Evolutionary conservation across 1,140 invertebrate species (phyloP).

Genomic region (Tigriopus japonicus): DNA sequence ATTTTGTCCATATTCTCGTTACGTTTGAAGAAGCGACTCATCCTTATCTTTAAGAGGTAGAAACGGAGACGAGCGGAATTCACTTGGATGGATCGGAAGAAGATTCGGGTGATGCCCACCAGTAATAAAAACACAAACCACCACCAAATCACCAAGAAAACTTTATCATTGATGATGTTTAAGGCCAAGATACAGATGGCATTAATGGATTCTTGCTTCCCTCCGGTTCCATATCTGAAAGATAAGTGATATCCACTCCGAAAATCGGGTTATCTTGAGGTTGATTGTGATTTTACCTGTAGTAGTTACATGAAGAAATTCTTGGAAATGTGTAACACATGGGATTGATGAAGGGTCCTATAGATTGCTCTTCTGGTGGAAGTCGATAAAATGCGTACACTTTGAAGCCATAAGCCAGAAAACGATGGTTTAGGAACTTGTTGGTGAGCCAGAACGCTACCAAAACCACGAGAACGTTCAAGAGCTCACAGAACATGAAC

Average conservation of each 20-base stretch:
- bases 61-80: constrained; percentile 1
- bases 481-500: constrained; percentile 10
- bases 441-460: constrained; percentile 7
- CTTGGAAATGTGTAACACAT: constrained; percentile 14
- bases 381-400: constrained; percentile 7
- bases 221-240: constrained; percentile 7
- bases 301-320: constrained; percentile 12
- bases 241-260: too few species aligned
- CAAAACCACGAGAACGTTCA: constrained; percentile 2
- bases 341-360: not conserved
- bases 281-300: not conserved
- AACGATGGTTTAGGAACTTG: constrained; percentile 2
- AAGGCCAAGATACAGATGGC: constrained; percentile 12
- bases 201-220: constrained; percentile 7
- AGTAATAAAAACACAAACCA: constrained; percentile 2
- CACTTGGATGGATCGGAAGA: constrained; percentile 1
- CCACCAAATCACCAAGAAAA: constrained; percentile 12
- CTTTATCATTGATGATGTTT: constrained; percentile 14
- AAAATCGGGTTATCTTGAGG: too few species aligned
- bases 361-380: constrained; percentile 12
- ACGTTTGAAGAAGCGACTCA: constrained; percentile 12
- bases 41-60: constrained; percentile 6
- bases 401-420: constrained; percentile 1
- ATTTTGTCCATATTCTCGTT: constrained; percentile 1
- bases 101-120: not conserved